Conservation (phyloP, 2,797 vertebrate genomes). For the Leptoclinus maculatus region DNA sequence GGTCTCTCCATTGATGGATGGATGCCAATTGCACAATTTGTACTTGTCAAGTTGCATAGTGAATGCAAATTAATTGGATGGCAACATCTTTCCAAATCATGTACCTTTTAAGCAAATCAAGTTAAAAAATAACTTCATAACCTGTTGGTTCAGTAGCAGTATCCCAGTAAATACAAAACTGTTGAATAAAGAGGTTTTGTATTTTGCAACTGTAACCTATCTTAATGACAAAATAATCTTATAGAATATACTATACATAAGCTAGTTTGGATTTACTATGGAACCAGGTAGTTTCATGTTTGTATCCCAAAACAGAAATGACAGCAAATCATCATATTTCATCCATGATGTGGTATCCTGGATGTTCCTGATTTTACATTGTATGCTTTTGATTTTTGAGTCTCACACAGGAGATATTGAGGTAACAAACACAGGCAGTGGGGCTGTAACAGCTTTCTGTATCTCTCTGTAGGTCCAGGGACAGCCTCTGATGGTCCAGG, state of each 20-base stretch:
- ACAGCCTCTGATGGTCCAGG: constrained; percentile 99
- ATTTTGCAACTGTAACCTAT: neutral
- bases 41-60: constrained; percentile 12
- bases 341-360: constrained; percentile 1
- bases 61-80: constrained; percentile 3
- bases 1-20: constrained; percentile 13
- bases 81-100: neutral
- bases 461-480: constrained; percentile 90
- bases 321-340: constrained; percentile 9
- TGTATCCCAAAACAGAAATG: constrained; percentile 15
- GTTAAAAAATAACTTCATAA: neutral
- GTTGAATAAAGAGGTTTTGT: constrained; percentile 17
- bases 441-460: constrained; percentile 38
- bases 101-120: constrained; percentile 4
- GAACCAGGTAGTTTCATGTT: neutral
- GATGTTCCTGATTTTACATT: constrained; percentile 18
- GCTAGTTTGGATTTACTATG: neutral
- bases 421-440: neutral
- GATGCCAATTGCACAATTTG: constrained; percentile 15
- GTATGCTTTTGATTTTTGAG: constrained; percentile 27
- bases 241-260: neutral
- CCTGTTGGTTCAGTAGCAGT: neutral
- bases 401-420: neutral
- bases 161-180: constrained; percentile 9
- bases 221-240: neutral